phyloP scores from a whole-genome alignment of 2,888 invertebrate species.

The Nycteola revayana region DNA sequence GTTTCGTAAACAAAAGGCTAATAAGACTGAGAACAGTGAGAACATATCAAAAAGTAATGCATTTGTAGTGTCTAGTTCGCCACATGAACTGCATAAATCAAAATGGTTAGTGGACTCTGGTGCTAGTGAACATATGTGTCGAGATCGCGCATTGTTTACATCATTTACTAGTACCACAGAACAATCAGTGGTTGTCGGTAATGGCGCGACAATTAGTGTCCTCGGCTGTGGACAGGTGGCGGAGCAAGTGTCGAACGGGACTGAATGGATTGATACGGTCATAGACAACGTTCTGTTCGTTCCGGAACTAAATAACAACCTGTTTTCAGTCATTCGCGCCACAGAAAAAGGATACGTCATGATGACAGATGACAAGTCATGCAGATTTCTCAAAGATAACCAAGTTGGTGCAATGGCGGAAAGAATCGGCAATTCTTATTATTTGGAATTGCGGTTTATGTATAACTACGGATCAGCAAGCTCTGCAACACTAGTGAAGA shows the following conservation, averaged over 20 bases:
- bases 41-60: constrained; percentile 1
- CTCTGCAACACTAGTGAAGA: too few species aligned
- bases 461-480: too few species aligned
- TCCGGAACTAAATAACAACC: constrained; percentile 20
- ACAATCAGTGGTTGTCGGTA: constrained; percentile 20
- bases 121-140: constrained; percentile 12
- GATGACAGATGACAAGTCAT: constrained; percentile 18
- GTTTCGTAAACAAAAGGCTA: constrained; percentile 1
- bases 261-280: too few species aligned
- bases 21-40: background rate
- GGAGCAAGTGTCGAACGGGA: constrained; percentile 19
- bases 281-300: constrained; percentile 6
- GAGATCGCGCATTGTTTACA: constrained; percentile 17
- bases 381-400: constrained; percentile 18
- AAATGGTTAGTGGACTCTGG: constrained; percentile 5
- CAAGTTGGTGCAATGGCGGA: constrained; percentile 23
- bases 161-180: constrained; percentile 6
- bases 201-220: constrained; percentile 17
- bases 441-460: background rate
- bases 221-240: constrained; percentile 21
- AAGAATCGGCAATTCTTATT: constrained; percentile 15
- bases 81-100: background rate
- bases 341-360: constrained; percentile 27
- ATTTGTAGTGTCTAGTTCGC: background rate
- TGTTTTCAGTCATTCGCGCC: constrained; percentile 23